These are phyloP conservation scores for Tapera naevia DNA, from an alignment of 2,797 vertebrate species.

Conservation along the genomic window DNA sequence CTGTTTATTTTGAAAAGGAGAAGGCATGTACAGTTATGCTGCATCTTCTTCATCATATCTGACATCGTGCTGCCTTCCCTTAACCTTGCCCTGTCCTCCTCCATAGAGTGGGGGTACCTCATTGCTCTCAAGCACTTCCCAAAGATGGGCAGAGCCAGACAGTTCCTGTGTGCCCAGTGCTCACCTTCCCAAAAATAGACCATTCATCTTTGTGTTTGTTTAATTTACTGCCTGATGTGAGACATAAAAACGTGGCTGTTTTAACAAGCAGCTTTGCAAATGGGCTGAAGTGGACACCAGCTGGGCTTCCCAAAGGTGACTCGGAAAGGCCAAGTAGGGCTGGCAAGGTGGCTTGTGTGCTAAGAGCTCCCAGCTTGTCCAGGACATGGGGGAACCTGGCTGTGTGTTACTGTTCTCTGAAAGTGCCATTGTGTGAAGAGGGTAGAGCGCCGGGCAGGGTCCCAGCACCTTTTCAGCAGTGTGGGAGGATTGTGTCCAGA, in stretches of 20 bases:
- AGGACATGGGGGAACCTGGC: background rate
- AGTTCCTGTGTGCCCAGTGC: background rate
- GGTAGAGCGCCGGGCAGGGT: background rate
- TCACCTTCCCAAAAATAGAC: background rate
- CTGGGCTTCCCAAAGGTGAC: background rate
- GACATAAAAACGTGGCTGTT: background rate
- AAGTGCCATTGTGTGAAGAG: background rate
- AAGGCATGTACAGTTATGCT: background rate
- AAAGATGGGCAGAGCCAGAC: background rate
- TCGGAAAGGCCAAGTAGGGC: background rate
- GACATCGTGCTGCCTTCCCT: background rate
- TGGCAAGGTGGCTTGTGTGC: background rate
- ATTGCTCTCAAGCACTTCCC: background rate
- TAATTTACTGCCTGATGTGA: background rate
- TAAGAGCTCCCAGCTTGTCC: background rate
- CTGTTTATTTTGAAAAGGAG: background rate
- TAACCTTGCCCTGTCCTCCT: background rate
- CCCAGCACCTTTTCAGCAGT: background rate
- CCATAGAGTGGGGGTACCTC: fast-evolving
- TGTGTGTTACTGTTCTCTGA: background rate
- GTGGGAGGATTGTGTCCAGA: background rate
- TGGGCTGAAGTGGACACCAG: background rate
- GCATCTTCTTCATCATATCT: background rate
- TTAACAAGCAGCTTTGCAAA: background rate
- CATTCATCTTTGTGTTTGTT: background rate